These are phyloP conservation scores for Mallotus villosus DNA, from an alignment of 2,797 vertebrate genomes.

Conservation along the genomic window DNA sequence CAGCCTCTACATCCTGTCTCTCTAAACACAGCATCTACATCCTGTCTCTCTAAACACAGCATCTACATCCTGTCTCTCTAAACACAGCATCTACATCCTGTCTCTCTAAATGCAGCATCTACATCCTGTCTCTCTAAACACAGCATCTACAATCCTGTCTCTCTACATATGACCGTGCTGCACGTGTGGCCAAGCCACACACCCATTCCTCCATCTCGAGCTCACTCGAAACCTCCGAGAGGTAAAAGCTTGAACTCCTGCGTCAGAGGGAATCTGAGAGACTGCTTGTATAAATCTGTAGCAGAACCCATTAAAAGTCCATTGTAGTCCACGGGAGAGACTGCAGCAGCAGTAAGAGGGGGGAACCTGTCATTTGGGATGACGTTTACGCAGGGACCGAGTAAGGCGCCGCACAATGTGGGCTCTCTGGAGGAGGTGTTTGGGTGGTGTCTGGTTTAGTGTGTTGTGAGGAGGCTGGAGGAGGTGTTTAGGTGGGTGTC, in stretches of 20 bases:
- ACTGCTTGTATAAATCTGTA: background rate
- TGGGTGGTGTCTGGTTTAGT: background rate
- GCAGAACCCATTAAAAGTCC: background rate
- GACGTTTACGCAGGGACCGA: background rate
- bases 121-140: too few relatives aligned
- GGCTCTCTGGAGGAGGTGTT: background rate
- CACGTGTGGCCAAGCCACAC: too few relatives aligned
- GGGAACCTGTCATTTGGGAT: background rate
- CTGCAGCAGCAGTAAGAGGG: background rate
- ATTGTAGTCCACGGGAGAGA: slow-evolving; percentile 1
- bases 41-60: background rate
- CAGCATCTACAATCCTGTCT: background rate
- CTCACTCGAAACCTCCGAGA: too few relatives aligned
- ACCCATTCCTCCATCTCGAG: too few relatives aligned
- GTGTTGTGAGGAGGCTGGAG: background rate
- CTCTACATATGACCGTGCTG: background rate
- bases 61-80: background rate
- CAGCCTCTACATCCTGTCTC: background rate
- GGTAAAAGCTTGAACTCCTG: background rate
- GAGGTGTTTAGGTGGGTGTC: slow-evolving; percentile 10
- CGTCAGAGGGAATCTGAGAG: background rate
- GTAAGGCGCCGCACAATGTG: background rate
- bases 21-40: too few relatives aligned
- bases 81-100: background rate
- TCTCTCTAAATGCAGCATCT: background rate